Percentiles rank a stretch among this genome's conserved stretches.
Conservation (phyloP, 1,140 invertebrate genomes). For the Venturia canescens region DNA sequence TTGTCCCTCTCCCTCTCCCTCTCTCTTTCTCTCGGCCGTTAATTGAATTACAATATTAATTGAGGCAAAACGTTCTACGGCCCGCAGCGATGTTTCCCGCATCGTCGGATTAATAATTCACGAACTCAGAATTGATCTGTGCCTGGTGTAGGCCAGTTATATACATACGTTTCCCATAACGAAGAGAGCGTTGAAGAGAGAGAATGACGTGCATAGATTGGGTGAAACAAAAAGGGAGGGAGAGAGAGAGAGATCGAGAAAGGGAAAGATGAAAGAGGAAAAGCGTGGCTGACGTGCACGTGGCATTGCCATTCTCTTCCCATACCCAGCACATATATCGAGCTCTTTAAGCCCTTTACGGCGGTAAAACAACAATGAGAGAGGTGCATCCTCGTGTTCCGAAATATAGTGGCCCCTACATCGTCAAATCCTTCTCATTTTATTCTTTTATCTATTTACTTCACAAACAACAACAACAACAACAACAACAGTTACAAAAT, state of each 20-base stretch:
- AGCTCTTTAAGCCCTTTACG: background rate
- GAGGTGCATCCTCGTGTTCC: background rate
- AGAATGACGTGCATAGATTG: background rate
- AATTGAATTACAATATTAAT: slow-evolving; percentile 66
- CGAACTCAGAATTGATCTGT: slow-evolving; percentile 50
- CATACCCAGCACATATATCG: slow-evolving; percentile 1
- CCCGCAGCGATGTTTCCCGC: slow-evolving; percentile 43
- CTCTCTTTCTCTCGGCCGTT: slow-evolving; percentile 15
- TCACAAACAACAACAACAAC: slow-evolving; percentile 26
- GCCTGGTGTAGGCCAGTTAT: slow-evolving; percentile 26
- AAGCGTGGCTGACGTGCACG: background rate
- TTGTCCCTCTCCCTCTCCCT: background rate
- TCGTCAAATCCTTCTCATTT: background rate
- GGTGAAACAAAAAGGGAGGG: background rate
- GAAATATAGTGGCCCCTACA: background rate
- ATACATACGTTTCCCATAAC: slow-evolving; percentile 16
- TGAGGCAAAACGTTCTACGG: slow-evolving; percentile 42
- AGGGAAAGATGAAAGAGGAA: background rate
- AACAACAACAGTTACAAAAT: slow-evolving; percentile 36
- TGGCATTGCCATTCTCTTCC: slow-evolving; percentile 20
- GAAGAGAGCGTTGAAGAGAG: background rate
- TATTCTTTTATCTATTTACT: slow-evolving; percentile 29
- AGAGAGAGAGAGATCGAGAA: background rate
- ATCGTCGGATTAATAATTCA: slow-evolving; percentile 57
- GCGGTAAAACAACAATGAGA: background rate